A percentile compares a stretch with the other conserved stretches of the same genome.
Conservation (phyloP, 2,113 vertebrate genomes). For the Pagrus major region DNA sequence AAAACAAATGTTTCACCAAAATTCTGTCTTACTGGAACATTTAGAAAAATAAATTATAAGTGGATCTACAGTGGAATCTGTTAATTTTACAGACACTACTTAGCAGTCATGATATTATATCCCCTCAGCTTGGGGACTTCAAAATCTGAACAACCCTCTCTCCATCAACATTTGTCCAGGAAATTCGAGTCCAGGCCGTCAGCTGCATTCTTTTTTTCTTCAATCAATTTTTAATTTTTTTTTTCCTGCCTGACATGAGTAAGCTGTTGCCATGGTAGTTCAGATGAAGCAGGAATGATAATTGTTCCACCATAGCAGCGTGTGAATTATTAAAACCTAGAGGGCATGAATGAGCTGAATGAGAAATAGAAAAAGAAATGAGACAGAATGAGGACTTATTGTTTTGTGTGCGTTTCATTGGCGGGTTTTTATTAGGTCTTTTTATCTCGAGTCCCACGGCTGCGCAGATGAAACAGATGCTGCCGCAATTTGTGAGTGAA, state of each 20-base stretch:
- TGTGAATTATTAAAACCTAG: conserved; percentile 77
- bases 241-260: conserved; percentile 29
- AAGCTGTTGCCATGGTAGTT: conserved; percentile 79
- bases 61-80: neutral
- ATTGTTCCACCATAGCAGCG: conserved; percentile 60
- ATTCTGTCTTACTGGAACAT: neutral
- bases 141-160: neutral
- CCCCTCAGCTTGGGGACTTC: neutral
- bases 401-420: conserved; percentile 30
- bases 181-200: conserved; percentile 3
- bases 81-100: neutral
- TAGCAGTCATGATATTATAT: neutral
- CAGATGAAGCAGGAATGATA: conserved; percentile 74
- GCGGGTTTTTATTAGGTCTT: conserved; percentile 32
- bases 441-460: conserved; percentile 11
- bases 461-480: conserved; percentile 22
- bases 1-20: conserved; percentile 11
- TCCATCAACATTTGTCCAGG: neutral
- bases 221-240: conserved; percentile 33
- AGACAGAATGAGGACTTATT: conserved; percentile 54
- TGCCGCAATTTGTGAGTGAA: conserved; percentile 19
- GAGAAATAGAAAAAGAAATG: conserved; percentile 46
- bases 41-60: neutral
- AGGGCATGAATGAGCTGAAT: conserved; percentile 56
- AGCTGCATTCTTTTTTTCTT: conserved; percentile 8